phyloP scores from a whole-genome alignment of 2,888 invertebrate species.

The Ectemnius lituratus region DNA sequence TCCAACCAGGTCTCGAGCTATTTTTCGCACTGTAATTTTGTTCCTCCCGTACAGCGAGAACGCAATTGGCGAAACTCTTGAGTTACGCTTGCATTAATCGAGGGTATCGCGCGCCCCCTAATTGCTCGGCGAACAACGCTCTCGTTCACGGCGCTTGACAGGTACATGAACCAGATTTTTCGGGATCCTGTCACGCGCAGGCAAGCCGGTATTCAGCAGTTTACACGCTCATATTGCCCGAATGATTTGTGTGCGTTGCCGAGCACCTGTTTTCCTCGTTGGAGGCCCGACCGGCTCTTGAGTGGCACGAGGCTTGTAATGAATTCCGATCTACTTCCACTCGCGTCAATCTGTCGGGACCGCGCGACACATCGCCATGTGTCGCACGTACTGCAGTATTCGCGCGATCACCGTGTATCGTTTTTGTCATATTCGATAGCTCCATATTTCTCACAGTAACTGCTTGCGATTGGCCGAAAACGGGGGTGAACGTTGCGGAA shows the following conservation, averaged over 20 bases:
- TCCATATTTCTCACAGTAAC: conserved; percentile 19
- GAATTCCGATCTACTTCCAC: conserved; percentile 34
- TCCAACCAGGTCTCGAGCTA: no score
- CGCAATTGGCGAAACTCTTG: neutral
- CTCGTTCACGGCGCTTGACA: conserved; percentile 32
- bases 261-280: conserved; percentile 56
- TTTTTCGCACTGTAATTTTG: neutral
- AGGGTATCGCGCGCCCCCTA: conserved; percentile 9
- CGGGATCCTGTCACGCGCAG: conserved; percentile 44
- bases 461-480: neutral
- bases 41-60: neutral
- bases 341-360: conserved; percentile 7
- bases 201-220: conserved; percentile 12
- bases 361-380: neutral
- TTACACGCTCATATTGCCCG: conserved; percentile 45
- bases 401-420: no score
- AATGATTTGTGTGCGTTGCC: conserved; percentile 62
- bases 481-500: conserved; percentile 9
- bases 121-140: conserved; percentile 19
- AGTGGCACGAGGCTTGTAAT: conserved; percentile 7
- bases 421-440: conserved; percentile 1
- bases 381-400: neutral
- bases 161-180: conserved; percentile 43
- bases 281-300: conserved; percentile 13
- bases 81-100: neutral